Evolutionary conservation across 2,113 vertebrate species (phyloP), one percentile per base, ranked within the genome.

Genomic region (Trachemys scripta): DNA sequence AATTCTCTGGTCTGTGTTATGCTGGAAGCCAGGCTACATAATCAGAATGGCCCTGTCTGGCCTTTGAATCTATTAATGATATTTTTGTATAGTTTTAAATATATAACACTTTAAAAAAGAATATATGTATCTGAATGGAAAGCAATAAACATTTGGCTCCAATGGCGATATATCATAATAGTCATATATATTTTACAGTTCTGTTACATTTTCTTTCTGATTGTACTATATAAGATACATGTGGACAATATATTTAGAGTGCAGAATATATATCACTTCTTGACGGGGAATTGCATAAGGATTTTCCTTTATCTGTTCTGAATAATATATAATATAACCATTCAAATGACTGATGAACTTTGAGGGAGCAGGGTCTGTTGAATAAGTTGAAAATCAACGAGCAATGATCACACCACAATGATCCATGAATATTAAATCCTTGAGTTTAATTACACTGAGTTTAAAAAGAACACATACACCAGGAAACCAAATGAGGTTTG

Each of bases 331-430:
- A 95, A 90, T 45, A 89, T 69, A 80, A 89, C 85, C 29, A 38
- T 97, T 96, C 87, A 51, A 65, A 81, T 97, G 94, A 94, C 85
- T 62, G 83, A 97, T 96, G 94, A 96, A 92, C 83, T 92, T 96
- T 62, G 89, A 79, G 84, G 93, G 89, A 93, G 80, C 54, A 56
- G 56, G 80, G 31, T 86, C 92, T 91, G 84, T 62, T 82, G 91
- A 95, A 80, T 78, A 92, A 27, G 50, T 90, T 97, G 90, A 92
- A 93, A 96, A 96, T 96, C 91, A 95, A 93, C 94, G 86, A 86
- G 35, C n/a, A 86, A 56, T 65, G 90, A 57, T 5, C 69, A 38
- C 84, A 29, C 86, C 53, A 85, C 42, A 87, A 51, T 25, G 49
- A 97, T 94, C 90, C 82, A 82, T 76, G 84, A 93, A 88, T 90